phyloP scores from a whole-genome alignment of 2,888 invertebrate genomes.

The Cheilosia scutellata region DNA sequence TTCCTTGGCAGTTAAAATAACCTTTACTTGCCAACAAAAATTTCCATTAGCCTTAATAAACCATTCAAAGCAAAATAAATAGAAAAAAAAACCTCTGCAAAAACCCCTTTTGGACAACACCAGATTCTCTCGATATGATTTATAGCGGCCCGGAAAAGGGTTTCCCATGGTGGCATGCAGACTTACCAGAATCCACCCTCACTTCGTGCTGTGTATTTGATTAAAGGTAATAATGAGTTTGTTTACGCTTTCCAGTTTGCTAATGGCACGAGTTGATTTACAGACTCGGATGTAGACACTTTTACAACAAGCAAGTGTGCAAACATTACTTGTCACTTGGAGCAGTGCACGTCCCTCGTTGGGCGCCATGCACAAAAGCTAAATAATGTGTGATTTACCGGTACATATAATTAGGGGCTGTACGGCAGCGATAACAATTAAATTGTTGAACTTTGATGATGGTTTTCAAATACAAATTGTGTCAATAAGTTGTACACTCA shows the following conservation, averaged over 20 bases:
- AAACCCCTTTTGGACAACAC: conserved; percentile 23
- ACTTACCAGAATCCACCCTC: conserved; percentile 2
- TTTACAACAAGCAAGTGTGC: conserved; percentile 44
- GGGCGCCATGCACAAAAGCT: conserved; percentile 34
- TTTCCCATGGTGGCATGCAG: neutral
- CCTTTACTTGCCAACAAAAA: conserved; percentile 25
- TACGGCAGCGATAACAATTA: conserved; percentile 34
- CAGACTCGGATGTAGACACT: conserved; percentile 41
- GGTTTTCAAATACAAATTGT: neutral
- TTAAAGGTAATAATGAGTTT: conserved; percentile 64
- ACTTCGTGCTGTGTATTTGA: conserved; percentile 45
- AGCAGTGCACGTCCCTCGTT: conserved; percentile 13
- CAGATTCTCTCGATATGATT: conserved; percentile 56
- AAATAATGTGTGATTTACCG: conserved; percentile 44
- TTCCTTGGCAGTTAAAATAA: conserved; percentile 22
- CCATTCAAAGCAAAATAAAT: neutral
- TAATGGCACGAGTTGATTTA: conserved; percentile 36
- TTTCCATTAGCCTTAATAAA: conserved; percentile 36
- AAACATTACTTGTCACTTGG: conserved; percentile 66
- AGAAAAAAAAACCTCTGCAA: neutral
- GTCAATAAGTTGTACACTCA: neutral
- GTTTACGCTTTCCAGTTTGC: conserved; percentile 53
- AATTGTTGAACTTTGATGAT: conserved; percentile 25
- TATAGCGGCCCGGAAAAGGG: conserved; percentile 30
- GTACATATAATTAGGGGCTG: conserved; percentile 36